Percentiles rank a stretch among this genome's conserved stretches.
Evolutionary conservation across 1,140 invertebrate species (phyloP).

Genomic region (Drosophila takahashii): DNA sequence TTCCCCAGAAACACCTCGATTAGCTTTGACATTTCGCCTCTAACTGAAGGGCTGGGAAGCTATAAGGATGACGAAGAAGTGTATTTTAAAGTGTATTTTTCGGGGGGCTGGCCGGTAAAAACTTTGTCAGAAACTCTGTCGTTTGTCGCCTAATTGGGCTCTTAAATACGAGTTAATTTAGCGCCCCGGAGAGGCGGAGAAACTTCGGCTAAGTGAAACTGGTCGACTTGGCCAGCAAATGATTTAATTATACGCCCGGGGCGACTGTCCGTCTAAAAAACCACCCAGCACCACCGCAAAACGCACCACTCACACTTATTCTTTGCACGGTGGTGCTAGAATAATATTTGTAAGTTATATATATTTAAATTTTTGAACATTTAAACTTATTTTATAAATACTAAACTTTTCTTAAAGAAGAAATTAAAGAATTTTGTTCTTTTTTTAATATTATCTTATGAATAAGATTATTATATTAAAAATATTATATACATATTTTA

Average conservation of each 20-base stretch:
- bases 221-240: slow-evolving; percentile 39
- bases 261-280: slow-evolving; percentile 33
- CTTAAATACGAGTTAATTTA: slow-evolving; percentile 47
- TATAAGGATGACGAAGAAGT: neutral
- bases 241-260: slow-evolving; percentile 60
- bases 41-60: slow-evolving; percentile 24
- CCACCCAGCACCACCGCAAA: slow-evolving; percentile 11
- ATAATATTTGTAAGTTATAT: neutral
- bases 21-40: slow-evolving; percentile 52
- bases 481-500: too few relatives aligned
- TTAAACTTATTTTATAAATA: too few relatives aligned
- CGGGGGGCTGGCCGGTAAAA: neutral
- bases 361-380: too few relatives aligned
- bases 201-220: slow-evolving; percentile 41
- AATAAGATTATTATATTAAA: too few relatives aligned
- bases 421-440: too few relatives aligned
- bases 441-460: too few relatives aligned
- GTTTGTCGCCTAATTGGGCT: slow-evolving; percentile 39
- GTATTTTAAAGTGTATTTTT: too few relatives aligned
- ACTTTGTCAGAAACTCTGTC: slow-evolving; percentile 9
- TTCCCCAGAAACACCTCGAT: slow-evolving; percentile 42
- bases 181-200: slow-evolving; percentile 4
- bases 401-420: too few relatives aligned
- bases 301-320: slow-evolving; percentile 8
- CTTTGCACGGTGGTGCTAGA: slow-evolving; percentile 28